Evolutionary conservation across 1,140 invertebrate species (phyloP).

Genomic region (Hycleus phaleratus): DNA sequence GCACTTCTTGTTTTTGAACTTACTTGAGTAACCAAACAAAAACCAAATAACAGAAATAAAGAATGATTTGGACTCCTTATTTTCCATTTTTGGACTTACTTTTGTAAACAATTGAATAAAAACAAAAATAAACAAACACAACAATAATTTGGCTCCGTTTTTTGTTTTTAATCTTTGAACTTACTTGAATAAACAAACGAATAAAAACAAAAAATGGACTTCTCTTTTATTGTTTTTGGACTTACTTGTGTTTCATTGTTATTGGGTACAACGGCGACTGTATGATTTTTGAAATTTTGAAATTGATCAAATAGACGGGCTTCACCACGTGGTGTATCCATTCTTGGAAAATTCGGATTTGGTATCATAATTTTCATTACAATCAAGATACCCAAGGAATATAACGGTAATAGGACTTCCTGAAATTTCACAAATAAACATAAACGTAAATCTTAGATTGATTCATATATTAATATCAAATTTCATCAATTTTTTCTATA

Average conservation of each 20-base stretch:
- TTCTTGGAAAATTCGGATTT: slow-evolving; percentile 65
- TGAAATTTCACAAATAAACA: slow-evolving; percentile 34
- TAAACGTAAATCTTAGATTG: too few species aligned
- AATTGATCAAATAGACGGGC: slow-evolving; percentile 54
- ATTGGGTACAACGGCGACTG: slow-evolving; percentile 60
- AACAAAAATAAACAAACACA: too few species aligned
- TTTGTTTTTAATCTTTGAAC: too few species aligned
- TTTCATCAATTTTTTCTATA: not conserved
- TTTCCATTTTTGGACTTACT: too few species aligned
- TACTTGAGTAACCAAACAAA: too few species aligned
- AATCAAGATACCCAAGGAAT: slow-evolving; percentile 62
- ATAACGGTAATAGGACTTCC: slow-evolving; percentile 67
- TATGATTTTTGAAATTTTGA: slow-evolving; percentile 52
- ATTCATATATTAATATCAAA: not conserved
- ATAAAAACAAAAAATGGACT: too few species aligned
- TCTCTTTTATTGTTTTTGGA: not conserved
- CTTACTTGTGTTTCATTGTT: slow-evolving; percentile 56
- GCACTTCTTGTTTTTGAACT: too few species aligned
- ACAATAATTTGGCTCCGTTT: too few species aligned
- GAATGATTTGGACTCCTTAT: too few species aligned
- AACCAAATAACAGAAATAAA: too few species aligned
- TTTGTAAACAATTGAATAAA: too few species aligned
- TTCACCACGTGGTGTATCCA: slow-evolving; percentile 50
- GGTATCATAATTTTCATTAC: slow-evolving; percentile 63
- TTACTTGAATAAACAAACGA: too few species aligned